Evolutionary conservation across 2,888 invertebrate species (phyloP).

Genomic region (Silvanus unidentatus): DNA sequence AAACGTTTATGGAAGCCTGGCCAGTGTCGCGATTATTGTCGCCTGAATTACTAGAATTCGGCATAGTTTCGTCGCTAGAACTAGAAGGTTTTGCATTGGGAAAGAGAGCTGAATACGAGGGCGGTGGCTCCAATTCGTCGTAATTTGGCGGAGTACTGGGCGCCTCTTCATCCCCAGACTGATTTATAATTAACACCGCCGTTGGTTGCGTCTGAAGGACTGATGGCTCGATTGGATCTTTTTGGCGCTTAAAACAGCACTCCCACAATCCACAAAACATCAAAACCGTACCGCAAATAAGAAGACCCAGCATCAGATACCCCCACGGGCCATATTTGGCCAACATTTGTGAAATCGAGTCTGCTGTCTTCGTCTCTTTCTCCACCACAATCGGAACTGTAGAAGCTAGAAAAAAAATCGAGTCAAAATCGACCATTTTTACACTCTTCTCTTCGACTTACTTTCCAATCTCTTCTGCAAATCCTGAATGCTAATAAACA

Average conservation of each 20-base stretch:
- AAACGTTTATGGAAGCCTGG: too few relatives aligned
- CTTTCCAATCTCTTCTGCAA: too few relatives aligned
- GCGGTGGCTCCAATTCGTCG: slow-evolving; percentile 57
- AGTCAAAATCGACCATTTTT: too few relatives aligned
- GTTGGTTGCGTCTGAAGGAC: slow-evolving; percentile 26
- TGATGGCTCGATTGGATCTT: slow-evolving; percentile 22
- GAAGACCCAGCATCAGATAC: slow-evolving; percentile 64
- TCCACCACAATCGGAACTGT: slow-evolving; percentile 16
- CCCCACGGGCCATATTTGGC: slow-evolving; percentile 71
- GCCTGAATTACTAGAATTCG: too few relatives aligned
- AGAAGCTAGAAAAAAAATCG: slow-evolving; percentile 18
- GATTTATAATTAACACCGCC: slow-evolving; percentile 36
- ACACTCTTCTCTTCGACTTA: too few relatives aligned
- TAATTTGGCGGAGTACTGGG: slow-evolving; percentile 54
- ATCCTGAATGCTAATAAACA: too few relatives aligned
- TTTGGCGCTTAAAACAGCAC: slow-evolving; percentile 48
- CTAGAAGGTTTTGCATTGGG: slow-evolving; percentile 39
- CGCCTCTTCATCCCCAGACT: slow-evolving; percentile 17
- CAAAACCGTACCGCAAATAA: slow-evolving; percentile 62
- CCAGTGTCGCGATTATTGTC: too few relatives aligned
- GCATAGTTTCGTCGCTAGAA: slow-evolving; percentile 3
- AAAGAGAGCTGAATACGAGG: slow-evolving; percentile 62
- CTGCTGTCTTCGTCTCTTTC: slow-evolving; percentile 23
- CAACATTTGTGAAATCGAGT: slow-evolving; percentile 52
- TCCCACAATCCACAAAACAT: slow-evolving; percentile 67